phyloP scores from a whole-genome alignment of 92 coral and sea anemone genomes.

The Umimayanthus kanabou region DNA sequence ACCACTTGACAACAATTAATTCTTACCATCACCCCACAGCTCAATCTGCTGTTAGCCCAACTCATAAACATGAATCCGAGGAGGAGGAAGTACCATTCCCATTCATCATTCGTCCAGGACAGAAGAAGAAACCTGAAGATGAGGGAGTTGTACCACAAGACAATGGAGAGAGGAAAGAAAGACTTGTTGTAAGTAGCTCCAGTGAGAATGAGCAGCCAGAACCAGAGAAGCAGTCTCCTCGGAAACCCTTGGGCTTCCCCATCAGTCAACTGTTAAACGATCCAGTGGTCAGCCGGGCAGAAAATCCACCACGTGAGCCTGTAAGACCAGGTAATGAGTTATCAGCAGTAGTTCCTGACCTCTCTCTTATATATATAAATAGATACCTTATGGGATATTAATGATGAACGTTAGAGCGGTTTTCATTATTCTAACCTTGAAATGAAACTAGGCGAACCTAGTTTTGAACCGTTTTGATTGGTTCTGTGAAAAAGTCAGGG shows the following conservation, averaged over 20 bases:
- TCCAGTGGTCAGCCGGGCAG: background rate
- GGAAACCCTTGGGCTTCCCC: constrained; percentile 23
- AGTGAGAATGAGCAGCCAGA: constrained; percentile 39
- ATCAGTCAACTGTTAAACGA: constrained; percentile 22
- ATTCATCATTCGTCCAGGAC: constrained; percentile 36
- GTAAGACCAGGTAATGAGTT: constrained; percentile 17
- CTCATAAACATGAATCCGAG: constrained; percentile 31
- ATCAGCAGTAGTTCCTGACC: background rate
- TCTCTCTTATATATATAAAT: too few species aligned
- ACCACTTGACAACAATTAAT: too few species aligned
- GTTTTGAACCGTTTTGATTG: too few species aligned
- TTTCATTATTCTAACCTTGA: too few species aligned
- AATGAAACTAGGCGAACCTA: too few species aligned
- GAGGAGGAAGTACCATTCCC: constrained; percentile 35
- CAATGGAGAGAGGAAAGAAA: background rate
- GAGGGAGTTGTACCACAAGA: background rate
- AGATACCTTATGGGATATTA: too few species aligned
- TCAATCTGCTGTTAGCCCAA: constrained; percentile 24
- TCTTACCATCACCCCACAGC: background rate
- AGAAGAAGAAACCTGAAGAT: constrained; percentile 14
- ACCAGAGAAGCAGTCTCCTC: constrained; percentile 16
- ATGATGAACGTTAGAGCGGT: too few species aligned
- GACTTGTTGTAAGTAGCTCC: constrained; percentile 15
- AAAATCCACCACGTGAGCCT: background rate
- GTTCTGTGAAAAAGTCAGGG: too few species aligned